Percentiles rank a stretch among this genome's conserved stretches.
Conservation (phyloP, 1,140 invertebrate species). For the Apolygus lucorum region DNA sequence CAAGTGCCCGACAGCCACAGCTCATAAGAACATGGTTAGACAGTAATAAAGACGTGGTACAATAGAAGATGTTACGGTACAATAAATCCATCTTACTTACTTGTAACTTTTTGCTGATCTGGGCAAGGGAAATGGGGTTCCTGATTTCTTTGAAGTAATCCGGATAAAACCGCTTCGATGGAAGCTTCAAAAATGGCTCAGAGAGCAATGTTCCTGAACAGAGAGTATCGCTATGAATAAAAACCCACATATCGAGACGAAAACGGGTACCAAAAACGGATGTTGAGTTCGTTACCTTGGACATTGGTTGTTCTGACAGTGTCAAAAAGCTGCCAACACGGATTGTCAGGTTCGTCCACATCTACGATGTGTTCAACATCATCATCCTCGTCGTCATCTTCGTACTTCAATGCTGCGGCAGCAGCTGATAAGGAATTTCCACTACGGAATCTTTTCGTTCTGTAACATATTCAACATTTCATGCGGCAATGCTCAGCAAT, state of each 20-base stretch:
- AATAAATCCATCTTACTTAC: no score
- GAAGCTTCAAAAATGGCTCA: slow-evolving; percentile 87
- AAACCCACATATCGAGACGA: slow-evolving; percentile 5
- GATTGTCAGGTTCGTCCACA: slow-evolving; percentile 56
- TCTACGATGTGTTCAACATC: slow-evolving; percentile 55
- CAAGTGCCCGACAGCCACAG: no score
- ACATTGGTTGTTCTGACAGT: slow-evolving; percentile 60
- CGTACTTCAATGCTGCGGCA: slow-evolving; percentile 50
- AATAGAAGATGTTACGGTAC: no score
- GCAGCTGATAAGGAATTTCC: slow-evolving; percentile 47
- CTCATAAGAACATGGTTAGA: no score
- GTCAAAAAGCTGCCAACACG: slow-evolving; percentile 71
- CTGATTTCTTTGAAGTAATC: slow-evolving; percentile 98
- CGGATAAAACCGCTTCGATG: slow-evolving; percentile 80
- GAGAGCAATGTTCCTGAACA: slow-evolving; percentile 57
- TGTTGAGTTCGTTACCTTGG: slow-evolving; percentile 45
- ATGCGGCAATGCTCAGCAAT: no score
- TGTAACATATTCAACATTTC: slow-evolving; percentile 27
- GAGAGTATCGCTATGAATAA: slow-evolving; percentile 1
- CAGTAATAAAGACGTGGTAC: no score
- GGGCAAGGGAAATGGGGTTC: slow-evolving; percentile 85
- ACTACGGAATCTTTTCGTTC: slow-evolving; percentile 41
- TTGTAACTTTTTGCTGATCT: slow-evolving; percentile 87
- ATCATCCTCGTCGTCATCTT: slow-evolving; percentile 47
- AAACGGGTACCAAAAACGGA: background rate